Evolutionary conservation across 2,888 invertebrate genomes (phyloP).

Genomic region (Buathra laborator): DNA sequence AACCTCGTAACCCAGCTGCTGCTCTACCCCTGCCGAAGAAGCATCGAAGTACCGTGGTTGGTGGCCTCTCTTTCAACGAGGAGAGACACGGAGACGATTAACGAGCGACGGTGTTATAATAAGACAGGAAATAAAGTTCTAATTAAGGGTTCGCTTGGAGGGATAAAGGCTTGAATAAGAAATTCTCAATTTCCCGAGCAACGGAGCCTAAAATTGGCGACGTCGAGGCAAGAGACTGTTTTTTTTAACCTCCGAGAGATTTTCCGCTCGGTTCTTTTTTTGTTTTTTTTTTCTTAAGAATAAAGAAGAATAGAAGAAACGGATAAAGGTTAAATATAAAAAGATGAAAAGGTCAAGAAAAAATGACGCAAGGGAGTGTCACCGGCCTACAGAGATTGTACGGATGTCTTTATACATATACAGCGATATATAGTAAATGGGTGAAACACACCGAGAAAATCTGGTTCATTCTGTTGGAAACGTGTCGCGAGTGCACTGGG

Average conservation of each 20-base stretch:
- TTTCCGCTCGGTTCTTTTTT: neutral
- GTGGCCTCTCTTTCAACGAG: neutral
- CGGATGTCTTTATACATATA: neutral
- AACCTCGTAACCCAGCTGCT: neutral
- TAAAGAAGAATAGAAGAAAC: neutral
- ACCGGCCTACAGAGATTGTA: neutral
- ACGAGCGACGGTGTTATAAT: slow-evolving; percentile 35
- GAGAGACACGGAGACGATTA: slow-evolving; percentile 24
- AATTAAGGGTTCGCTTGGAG: slow-evolving; percentile 15
- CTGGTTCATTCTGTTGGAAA: slow-evolving; percentile 35
- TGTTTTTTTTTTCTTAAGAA: neutral
- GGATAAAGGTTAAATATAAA: neutral
- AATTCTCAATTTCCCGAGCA: neutral
- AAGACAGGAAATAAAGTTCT: slow-evolving; percentile 39
- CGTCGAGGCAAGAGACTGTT: neutral
- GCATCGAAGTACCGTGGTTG: neutral
- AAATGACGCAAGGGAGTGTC: neutral
- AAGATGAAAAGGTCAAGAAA: slow-evolving; percentile 14
- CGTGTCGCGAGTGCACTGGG: slow-evolving; percentile 20
- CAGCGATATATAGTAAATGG: neutral
- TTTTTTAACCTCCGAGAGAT: neutral
- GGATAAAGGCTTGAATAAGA: slow-evolving; percentile 16
- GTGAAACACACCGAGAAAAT: slow-evolving; percentile 9
- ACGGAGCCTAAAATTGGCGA: neutral
- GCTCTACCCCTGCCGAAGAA: neutral